Evolutionary conservation across 2,113 vertebrate species (phyloP).

Genomic region (Meles meles): DNA sequence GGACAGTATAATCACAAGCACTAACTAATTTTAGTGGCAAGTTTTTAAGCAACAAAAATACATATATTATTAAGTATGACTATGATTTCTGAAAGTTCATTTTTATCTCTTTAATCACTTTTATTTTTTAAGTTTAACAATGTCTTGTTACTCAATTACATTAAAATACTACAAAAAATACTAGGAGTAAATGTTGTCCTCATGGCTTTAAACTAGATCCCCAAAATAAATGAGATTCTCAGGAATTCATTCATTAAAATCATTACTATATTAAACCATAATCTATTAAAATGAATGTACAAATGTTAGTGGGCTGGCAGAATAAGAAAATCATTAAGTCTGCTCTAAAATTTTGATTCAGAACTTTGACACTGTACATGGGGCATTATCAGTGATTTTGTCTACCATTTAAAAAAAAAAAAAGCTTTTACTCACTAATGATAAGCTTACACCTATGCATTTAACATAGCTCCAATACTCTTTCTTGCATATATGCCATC

Average conservation of each 20-base stretch:
- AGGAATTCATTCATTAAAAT: neutral
- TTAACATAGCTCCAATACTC: neutral
- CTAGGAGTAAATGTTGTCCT: neutral
- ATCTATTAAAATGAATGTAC: neutral
- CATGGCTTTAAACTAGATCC: neutral
- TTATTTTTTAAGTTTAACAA: neutral
- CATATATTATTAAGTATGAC: neutral
- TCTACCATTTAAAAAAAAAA: neutral
- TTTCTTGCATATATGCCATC: neutral
- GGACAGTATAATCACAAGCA: neutral
- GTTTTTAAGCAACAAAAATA: neutral
- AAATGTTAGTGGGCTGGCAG: neutral
- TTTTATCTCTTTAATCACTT: neutral
- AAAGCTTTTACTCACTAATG: neutral
- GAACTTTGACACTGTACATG: neutral
- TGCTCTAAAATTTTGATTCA: neutral
- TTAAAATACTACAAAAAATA: constrained; percentile 8
- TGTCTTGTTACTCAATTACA: neutral
- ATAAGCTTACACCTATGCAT: neutral
- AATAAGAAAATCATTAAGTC: neutral
- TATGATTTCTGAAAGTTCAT: neutral
- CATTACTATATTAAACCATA: neutral
- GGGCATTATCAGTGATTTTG: neutral
- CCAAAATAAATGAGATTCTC: neutral
- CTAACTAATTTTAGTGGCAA: neutral